Base-by-base conservation (phyloP, 2,797 vertebrate genomes). In the Salmo trutta region DNA sequence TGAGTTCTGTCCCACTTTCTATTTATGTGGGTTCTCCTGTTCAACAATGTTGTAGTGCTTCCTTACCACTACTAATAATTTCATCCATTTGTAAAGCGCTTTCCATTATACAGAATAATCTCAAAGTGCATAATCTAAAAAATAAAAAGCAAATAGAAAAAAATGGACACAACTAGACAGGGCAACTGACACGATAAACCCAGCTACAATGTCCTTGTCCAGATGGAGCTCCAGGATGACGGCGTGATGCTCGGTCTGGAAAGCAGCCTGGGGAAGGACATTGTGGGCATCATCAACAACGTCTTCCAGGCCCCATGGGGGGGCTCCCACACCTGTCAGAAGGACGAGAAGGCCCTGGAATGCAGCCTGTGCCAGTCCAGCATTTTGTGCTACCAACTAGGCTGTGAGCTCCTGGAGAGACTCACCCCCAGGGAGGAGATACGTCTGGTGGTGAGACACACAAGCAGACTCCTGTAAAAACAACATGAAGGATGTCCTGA, bases 201-300 rank as follows among this genome's bases (percentile, higher is more conserved):
- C 41, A 47, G 10, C 41, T 47, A 14, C 41, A 47, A 14, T 47
- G 27, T 17, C 19, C 14, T 5, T 14, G 73, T 76, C 90, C 92
- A 99, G 98, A 99, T 99, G 98, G 98, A 99, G 91, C 94, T 99
- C 64, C 98, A 99, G 89, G 98, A 99, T 85, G 97, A 99, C 47
- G 97, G 96, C 67, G 94, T 99, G 90, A 97, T 96, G 75, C 92
- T 98, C 92, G 98, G 97, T 76, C 94, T 99, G 87, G 97, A 99
- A 86, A 96, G 97, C 90, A 96, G 94, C 86, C 94, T 98, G 84
- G 97, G 97, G 54, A 97, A 97, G 91, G 98, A 99, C 88, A 95
- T 99, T 52, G 97, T 99, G 88, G 96, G 97, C 88, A 98, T 99
- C 88, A 96, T 99, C 93, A 99, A 97, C 94, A 99, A 98, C 73